Base-by-base conservation (phyloP, 2,888 invertebrate genomes). In the Chymomyza caudatula region DNA sequence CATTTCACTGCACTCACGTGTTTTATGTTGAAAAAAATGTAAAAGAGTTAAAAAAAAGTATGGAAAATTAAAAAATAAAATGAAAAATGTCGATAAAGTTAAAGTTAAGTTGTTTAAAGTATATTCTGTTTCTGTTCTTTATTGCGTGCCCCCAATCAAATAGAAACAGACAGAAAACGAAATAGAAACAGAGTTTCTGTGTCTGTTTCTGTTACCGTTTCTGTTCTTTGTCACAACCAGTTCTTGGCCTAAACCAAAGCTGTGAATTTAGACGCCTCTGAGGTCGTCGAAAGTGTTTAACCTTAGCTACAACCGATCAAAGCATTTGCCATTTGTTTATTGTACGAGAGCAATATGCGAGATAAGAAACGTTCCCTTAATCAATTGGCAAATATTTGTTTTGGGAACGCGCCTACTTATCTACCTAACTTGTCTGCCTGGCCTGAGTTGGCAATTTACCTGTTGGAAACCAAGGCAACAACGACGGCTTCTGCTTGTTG, bases 361-460 rank as follows among this genome's bases (percentile, higher is more conserved):
- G 23, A 57, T 44, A 43, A 47, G 43, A 44, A 57, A 57, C 42
- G 43, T 23, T n/a, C 13, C 22, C 20, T 17, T 44, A 54, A 54
- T 49, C 43, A 61, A 17, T 47, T 19, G 55, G 56, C 60, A 60
- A 51, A 60, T 37, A 52, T 60, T 60, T 54, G 20, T 29, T 54
- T 43, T 47, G 60, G 37, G 44, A 37, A 51, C 51, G 37, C 69
- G 65, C 58, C 58, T 58, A 66, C 60, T 66, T 65, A 42, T 15
- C 37, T 23, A 61, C 56, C 53, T n/a, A 53, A 51, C 23, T 19
- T 19, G 42, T 56, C 22, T 56, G 25, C 29, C 11, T 37, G 29
- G n/a, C n/a, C 60, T 64, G 61, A 68, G 43, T 63, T 61, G 56
- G 42, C 65, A 20, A 25, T 72, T 72, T 72, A 72, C 69, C 72